Evolutionary conservation across 1,140 invertebrate genomes (phyloP).

Genomic region (Cheumatopsyche charites): DNA sequence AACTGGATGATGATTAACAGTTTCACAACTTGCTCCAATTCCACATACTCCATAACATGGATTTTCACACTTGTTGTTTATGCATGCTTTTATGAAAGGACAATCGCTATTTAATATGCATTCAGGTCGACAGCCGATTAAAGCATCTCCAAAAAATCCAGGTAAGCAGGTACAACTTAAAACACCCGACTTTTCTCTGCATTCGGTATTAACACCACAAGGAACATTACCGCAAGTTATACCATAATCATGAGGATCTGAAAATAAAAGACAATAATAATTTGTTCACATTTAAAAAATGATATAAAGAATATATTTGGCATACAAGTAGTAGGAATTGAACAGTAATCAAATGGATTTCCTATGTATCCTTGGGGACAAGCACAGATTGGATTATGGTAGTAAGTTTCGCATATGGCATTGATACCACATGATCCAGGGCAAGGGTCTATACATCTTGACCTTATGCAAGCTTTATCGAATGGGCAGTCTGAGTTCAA

Average conservation of each 20-base stretch:
- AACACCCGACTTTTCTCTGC: constrained; percentile 64
- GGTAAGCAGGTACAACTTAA: constrained; percentile 69
- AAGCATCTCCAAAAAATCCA: constrained; percentile 76
- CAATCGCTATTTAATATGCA: constrained; percentile 83
- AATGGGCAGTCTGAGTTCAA: constrained; percentile 79
- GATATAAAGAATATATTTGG: constrained; percentile 14
- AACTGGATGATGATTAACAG: constrained; percentile 77
- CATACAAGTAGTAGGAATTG: constrained; percentile 60
- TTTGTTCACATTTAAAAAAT: not conserved
- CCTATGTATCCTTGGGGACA: constrained; percentile 75
- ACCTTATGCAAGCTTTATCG: constrained; percentile 76
- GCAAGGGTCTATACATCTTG: constrained; percentile 80
- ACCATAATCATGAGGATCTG: constrained; percentile 58
- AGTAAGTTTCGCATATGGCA: constrained; percentile 75
- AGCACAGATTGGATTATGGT: constrained; percentile 78
- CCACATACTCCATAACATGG: constrained; percentile 81
- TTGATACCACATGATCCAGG: constrained; percentile 81
- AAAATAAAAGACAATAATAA: constrained; percentile 12
- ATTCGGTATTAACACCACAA: constrained; percentile 79
- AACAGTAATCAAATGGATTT: constrained; percentile 82
- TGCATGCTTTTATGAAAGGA: constrained; percentile 69
- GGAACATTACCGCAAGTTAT: constrained; percentile 71
- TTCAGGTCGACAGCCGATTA: constrained; percentile 75
- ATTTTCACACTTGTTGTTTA: constrained; percentile 81
- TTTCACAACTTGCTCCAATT: constrained; percentile 73